Base-by-base conservation (phyloP, 2,888 invertebrate genomes). In the Xestia sexstrigata region DNA sequence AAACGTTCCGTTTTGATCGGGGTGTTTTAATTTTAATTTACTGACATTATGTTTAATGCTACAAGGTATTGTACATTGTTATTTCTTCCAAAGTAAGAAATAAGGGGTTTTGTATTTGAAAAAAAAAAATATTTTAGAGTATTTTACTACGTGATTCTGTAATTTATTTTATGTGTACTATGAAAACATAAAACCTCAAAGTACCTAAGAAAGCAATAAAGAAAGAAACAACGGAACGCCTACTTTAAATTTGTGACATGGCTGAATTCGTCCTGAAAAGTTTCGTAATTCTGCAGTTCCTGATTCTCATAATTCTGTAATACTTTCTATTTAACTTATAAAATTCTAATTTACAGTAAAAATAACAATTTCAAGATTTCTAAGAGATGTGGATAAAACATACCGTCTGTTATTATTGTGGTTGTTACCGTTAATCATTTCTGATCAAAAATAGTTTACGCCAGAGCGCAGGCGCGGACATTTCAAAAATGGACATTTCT, bases 381-480 rank as follows among this genome's bases (percentile, higher is more conserved):
- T 55, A 55, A n/a, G 6, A 55, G 4, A 15, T 15, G 13, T 0
- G 2, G 4, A 26, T 20, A 35, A 30, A 11, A n/a, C 0, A 15
- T 17, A 45, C 20, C 9, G 6, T 6, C 1, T 23, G 7, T 11
- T 49, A 5, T 20, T 75, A 9, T 42, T 62, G 2, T 9, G 11
- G 30, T n/a, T n/a, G 11, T 30, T 20, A 2, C 7, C 70, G 2
- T 52, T 13, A 15, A 13, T n/a, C 1, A 74, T 81, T 89, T 83
- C 79, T 80, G 77, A 79, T 58, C 79, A 83, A 78, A 82, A 42
- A 49, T 15, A 15, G 23, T 49, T 55, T n/a, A 47, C 30, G 0
- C 11, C 26, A 84, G 49, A 74, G 90, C 91, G 91, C 92, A 92
- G 88, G 90, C 93, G 94, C 92, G 93, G 76, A 87, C 39, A 75